Evolutionary conservation across 2,113 vertebrate genomes (phyloP).

Genomic region (Montifringilla adamsi): DNA sequence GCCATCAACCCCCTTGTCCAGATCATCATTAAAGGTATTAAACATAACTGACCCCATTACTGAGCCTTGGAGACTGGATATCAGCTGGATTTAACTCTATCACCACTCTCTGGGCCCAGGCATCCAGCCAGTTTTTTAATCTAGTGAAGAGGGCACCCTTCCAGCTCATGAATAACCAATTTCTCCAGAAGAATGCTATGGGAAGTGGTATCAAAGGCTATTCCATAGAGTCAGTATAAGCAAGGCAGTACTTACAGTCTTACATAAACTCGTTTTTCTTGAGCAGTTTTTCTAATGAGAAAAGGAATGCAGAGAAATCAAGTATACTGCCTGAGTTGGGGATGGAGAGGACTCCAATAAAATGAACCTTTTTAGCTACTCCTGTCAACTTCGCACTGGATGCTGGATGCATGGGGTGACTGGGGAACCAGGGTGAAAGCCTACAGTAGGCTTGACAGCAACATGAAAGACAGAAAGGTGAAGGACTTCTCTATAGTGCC

Average conservation of each 20-base stretch:
- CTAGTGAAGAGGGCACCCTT: background rate
- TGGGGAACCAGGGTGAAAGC: background rate
- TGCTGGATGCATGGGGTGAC: background rate
- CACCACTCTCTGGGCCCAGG: background rate
- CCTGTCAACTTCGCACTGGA: background rate
- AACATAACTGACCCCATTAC: background rate
- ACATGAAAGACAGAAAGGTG: background rate
- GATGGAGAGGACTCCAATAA: background rate
- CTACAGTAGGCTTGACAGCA: background rate
- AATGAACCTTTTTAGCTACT: background rate
- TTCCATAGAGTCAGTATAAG: background rate
- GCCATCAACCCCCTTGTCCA: background rate
- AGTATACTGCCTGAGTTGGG: background rate
- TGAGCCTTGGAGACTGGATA: background rate
- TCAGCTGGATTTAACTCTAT: background rate
- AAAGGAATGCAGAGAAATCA: background rate
- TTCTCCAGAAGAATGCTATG: background rate
- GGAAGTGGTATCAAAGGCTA: background rate
- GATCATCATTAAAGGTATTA: background rate
- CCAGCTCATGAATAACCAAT: background rate
- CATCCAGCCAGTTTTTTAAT: background rate
- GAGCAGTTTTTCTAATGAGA: background rate
- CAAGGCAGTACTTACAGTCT: background rate
- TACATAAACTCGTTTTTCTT: background rate
- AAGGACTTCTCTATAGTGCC: background rate